phyloP scores from a whole-genome alignment of 2,113 vertebrate genomes.

The Hemichromis elongatus region DNA sequence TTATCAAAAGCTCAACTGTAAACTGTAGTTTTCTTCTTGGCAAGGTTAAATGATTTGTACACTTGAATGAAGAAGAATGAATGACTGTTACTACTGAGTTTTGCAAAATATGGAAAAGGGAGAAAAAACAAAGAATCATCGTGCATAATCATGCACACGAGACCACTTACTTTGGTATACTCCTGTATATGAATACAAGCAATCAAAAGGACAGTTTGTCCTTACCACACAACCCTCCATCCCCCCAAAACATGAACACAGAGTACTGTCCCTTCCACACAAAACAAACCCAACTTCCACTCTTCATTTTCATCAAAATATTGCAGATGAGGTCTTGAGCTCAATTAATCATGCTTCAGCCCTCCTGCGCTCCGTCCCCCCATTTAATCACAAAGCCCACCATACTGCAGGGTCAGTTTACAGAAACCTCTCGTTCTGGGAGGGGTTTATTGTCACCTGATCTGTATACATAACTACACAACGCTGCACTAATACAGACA shows the following conservation, averaged over 20 bases:
- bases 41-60: slow-evolving; percentile 25
- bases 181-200: slow-evolving; percentile 6
- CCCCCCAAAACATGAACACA: background rate
- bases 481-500: background rate
- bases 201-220: background rate
- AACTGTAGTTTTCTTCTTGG: slow-evolving; percentile 13
- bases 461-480: slow-evolving; percentile 19
- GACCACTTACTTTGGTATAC: background rate
- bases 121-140: background rate
- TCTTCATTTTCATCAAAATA: slow-evolving; percentile 73
- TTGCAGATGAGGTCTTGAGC: slow-evolving; percentile 73
- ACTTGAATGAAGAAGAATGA: background rate
- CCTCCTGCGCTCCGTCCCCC: slow-evolving; percentile 7
- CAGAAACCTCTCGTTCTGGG: slow-evolving; percentile 34
- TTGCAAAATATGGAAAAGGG: background rate
- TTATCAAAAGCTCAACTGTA: slow-evolving; percentile 35
- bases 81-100: background rate
- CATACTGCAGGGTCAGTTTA: slow-evolving; percentile 10
- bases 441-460: slow-evolving; percentile 45
- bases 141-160: background rate
- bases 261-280: background rate
- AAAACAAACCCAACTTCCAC: slow-evolving; percentile 44
- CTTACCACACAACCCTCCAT: background rate
- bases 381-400: slow-evolving; percentile 64
- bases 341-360: slow-evolving; percentile 68